Base-by-base conservation (phyloP, 2,888 invertebrate species). In the Ophioninae sp. region DNA sequence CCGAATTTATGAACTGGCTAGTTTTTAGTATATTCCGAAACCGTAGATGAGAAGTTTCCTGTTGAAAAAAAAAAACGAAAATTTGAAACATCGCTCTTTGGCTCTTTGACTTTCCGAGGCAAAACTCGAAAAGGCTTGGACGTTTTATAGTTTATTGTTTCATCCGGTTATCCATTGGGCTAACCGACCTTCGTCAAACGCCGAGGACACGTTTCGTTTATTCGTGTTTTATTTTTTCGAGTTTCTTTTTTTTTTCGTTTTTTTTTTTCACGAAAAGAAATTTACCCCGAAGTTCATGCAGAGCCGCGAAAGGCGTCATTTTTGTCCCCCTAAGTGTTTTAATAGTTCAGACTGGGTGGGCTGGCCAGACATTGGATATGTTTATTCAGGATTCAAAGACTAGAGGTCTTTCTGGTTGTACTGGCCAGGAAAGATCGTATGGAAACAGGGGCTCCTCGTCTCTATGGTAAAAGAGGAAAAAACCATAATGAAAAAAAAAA, bases 321-420 rank as follows among this genome's bases (percentile, higher is more conserved):
- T 87, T 87, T 91, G n/a, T 91, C 89, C 90, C 88, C 88, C 90
- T 91, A 91, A 91, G 91, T 87, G 89, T 91, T 92, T 91, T 91
- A 91, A 91, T 91, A 89, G 89, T 88, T 85, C 87, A 87, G 86
- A 88, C 89, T 91, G 92, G 92, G 92, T 92, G 92, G 92, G 90
- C 92, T 86, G 83, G 85, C 81, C 89, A 90, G 91, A 90, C 89
- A 91, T 89, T 86, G 85, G 90, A 92, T 92, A 90, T 92, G 92
- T 92, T 92, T 92, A 91, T 91, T 91, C 91, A 92, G 92, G 91
- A 89, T 88, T 87, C 23, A 85, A 88, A 89, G 90, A 88, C 79
- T 75, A 80, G 75, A 79, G 81, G 83, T 84, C 61, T 51, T 58
- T 72, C 65, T 65, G 65, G 72, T 20, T 71, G n/a, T 58, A 85